A percentile compares a stretch with the other conserved stretches of the same genome.
Evolutionary conservation across 1,140 invertebrate species (phyloP).

Genomic region (Stenopsyche tienmushanensis): DNA sequence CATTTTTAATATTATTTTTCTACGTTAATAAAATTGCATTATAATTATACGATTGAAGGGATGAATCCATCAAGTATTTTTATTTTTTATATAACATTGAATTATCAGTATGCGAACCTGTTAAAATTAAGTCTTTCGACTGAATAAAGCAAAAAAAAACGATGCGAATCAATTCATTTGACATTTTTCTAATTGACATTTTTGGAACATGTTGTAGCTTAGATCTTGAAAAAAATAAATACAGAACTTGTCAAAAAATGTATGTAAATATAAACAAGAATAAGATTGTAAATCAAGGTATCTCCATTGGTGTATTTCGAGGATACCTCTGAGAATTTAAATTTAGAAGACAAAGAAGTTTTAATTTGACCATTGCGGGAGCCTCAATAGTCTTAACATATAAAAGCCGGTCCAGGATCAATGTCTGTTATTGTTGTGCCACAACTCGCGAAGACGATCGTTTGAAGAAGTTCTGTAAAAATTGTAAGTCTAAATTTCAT

Average conservation of each 20-base stretch:
- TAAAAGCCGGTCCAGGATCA: background rate
- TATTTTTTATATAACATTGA: too few relatives aligned
- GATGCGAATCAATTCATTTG: too few relatives aligned
- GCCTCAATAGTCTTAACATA: background rate
- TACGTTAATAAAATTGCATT: background rate
- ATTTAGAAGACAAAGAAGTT: slow-evolving; percentile 5
- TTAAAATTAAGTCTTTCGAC: too few relatives aligned
- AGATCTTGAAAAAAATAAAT: too few relatives aligned
- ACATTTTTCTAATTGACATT: too few relatives aligned
- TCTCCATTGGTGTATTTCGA: background rate
- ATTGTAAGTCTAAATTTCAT: too few relatives aligned
- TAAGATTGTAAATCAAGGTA: background rate
- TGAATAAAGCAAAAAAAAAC: too few relatives aligned
- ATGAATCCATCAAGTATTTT: background rate
- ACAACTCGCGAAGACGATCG: too few relatives aligned
- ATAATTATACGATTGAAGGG: background rate
- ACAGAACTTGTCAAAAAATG: background rate
- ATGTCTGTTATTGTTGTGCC: too few relatives aligned
- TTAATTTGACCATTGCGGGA: slow-evolving; percentile 8
- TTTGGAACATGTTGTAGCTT: too few relatives aligned
- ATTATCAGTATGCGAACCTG: too few relatives aligned
- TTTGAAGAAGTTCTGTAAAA: too few relatives aligned
- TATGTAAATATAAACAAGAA: background rate
- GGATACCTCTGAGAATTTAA: background rate
- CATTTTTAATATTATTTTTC: background rate